phyloP scores from a whole-genome alignment of 2,888 invertebrate genomes.

The Gymnoscelis rufifasciata region DNA sequence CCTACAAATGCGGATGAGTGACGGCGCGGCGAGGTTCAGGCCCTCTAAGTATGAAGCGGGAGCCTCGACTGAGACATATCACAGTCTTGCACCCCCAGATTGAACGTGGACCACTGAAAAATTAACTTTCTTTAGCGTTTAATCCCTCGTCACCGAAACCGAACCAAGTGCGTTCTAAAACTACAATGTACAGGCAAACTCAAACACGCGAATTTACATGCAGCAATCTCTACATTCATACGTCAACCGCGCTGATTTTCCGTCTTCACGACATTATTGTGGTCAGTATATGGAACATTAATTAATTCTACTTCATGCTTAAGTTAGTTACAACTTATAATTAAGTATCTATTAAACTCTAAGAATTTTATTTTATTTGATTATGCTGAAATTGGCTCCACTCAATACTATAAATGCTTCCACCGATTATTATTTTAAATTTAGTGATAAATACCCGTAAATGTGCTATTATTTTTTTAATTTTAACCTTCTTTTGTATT shows the following conservation, averaged over 20 bases:
- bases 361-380: no score
- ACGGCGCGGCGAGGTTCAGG: conserved; percentile 66
- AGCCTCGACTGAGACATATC: conserved; percentile 52
- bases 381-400: no score
- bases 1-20: conserved; percentile 71
- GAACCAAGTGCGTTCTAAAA: conserved; percentile 50
- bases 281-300: conserved; percentile 11
- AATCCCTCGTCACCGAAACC: conserved; percentile 51
- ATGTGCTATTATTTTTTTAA: conserved; percentile 14
- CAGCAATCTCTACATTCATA: conserved; percentile 15
- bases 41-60: conserved; percentile 62
- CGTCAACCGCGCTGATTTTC: not conserved
- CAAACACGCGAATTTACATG: conserved; percentile 37
- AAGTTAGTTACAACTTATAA: conserved; percentile 17
- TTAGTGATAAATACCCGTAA: conserved; percentile 9
- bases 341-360: no score
- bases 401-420: conserved; percentile 1
- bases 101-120: conserved; percentile 76
- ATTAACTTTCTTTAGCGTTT: conserved; percentile 65
- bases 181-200: conserved; percentile 26
- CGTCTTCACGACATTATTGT: conserved; percentile 2
- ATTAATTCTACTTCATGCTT: conserved; percentile 17
- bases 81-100: conserved; percentile 72
- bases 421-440: conserved; percentile 9
- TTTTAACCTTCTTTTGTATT: conserved; percentile 24